Evolutionary conservation across 2,888 invertebrate species (phyloP).

Genomic region (Tryphoninae sp.): DNA sequence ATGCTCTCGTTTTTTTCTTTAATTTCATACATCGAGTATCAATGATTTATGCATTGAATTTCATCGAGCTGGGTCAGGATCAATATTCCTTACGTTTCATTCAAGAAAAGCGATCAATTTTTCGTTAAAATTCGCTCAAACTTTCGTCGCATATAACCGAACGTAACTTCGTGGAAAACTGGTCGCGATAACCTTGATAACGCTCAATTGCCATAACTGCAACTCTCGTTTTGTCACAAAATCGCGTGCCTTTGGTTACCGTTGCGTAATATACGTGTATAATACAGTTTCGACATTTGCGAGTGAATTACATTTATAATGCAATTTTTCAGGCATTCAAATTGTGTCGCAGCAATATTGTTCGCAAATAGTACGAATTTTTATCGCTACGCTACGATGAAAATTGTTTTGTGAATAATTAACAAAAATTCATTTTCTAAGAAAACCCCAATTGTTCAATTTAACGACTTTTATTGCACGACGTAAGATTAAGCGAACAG

Average conservation of each 20-base stretch:
- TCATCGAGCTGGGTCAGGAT: neutral
- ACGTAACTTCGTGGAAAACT: slow-evolving; percentile 5
- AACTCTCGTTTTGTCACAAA: slow-evolving; percentile 4
- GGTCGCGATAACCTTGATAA: slow-evolving; percentile 41
- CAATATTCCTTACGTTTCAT: neutral
- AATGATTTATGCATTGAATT: slow-evolving; percentile 29
- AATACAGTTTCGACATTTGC: slow-evolving; percentile 51
- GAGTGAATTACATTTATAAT: slow-evolving; percentile 31
- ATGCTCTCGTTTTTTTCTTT: neutral
- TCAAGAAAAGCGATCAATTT: neutral
- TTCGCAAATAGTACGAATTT: slow-evolving; percentile 7
- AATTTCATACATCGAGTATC: slow-evolving; percentile 34
- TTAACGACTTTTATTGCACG: neutral
- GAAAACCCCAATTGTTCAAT: neutral
- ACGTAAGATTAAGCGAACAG: neutral
- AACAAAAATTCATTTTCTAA: neutral
- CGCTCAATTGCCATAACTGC: slow-evolving; percentile 27
- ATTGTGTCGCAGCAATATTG: slow-evolving; percentile 3
- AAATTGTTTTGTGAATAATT: neutral
- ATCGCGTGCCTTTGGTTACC: slow-evolving; percentile 50
- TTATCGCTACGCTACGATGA: neutral
- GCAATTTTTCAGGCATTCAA: slow-evolving; percentile 10
- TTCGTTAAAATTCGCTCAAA: no score
- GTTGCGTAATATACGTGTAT: neutral
- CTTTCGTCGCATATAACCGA: slow-evolving; percentile 11